phyloP scores from a whole-genome alignment of 2,113 vertebrate species.

The Ochotona curzoniae region DNA sequence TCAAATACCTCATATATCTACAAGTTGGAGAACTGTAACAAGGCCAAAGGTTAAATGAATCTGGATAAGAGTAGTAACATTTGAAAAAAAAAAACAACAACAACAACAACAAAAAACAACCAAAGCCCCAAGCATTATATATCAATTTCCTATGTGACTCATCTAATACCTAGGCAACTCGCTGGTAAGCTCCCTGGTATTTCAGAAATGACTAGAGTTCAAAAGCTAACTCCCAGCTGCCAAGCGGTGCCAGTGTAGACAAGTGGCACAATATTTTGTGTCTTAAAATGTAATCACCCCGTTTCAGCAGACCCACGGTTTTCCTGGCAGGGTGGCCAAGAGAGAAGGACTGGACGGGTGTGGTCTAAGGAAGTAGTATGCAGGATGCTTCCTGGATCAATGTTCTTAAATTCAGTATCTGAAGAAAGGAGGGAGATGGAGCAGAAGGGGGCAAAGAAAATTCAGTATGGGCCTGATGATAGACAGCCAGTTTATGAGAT shows the following conservation, averaged over 20 bases:
- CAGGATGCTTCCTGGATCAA: not conserved
- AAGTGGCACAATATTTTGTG: not conserved
- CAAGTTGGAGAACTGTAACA: not conserved
- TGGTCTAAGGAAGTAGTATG: not conserved
- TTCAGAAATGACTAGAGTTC: not conserved
- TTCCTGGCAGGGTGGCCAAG: conserved; percentile 16
- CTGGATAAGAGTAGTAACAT: not conserved
- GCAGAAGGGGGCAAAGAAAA: not conserved
- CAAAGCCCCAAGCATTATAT: not conserved
- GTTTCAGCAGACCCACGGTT: not conserved
- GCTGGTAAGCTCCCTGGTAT: not conserved
- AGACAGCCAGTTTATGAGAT: not conserved
- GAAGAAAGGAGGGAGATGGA: not conserved
- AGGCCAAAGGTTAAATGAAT: conserved; percentile 19
- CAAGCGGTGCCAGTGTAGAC: too few species aligned
- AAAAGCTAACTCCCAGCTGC: not conserved
- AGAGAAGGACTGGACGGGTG: not conserved
- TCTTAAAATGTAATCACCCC: not conserved
- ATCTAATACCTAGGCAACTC: not conserved
- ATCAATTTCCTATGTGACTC: not conserved
- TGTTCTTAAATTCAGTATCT: not conserved
- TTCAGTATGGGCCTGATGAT: not conserved
- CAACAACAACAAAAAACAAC: too few species aligned
- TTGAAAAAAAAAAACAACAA: too few species aligned
- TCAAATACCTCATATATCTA: not conserved